A percentile compares a stretch with the other conserved stretches of the same genome.
phyloP scores from a whole-genome alignment of 2,888 invertebrate species.

The Drosophila macrospina region DNA sequence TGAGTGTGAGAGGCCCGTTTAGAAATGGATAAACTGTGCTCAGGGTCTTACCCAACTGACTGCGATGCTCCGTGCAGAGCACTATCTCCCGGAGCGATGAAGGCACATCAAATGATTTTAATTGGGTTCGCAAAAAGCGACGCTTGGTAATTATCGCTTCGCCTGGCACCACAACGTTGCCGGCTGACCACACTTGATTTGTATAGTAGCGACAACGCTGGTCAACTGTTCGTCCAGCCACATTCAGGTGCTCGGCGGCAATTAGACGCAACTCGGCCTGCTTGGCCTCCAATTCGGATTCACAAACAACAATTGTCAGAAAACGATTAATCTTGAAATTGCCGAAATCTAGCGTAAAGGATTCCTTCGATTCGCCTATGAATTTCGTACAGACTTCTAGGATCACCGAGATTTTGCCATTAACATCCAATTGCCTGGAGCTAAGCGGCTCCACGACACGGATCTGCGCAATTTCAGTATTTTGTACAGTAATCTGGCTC shows the following conservation, averaged over 20 bases:
- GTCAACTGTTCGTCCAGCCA: conserved; percentile 25
- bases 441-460: conserved; percentile 61
- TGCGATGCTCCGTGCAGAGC: conserved; percentile 84
- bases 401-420: conserved; percentile 28
- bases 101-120: conserved; percentile 86
- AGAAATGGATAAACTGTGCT: conserved; percentile 87
- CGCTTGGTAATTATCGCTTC: conserved; percentile 86
- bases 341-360: conserved; percentile 63
- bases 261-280: conserved; percentile 50
- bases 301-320: conserved; percentile 76
- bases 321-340: conserved; percentile 69
- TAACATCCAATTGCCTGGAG: conserved; percentile 12
- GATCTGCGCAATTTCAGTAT: conserved; percentile 57
- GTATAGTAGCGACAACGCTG: conserved; percentile 76
- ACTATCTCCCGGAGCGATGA: conserved; percentile 86
- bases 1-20: conserved; percentile 85
- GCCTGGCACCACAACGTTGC: conserved; percentile 86
- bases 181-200: conserved; percentile 76
- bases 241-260: conserved; percentile 38
- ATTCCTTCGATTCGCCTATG: conserved; percentile 73
- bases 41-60: conserved; percentile 85
- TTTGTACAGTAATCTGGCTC: conserved; percentile 35
- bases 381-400: conserved; percentile 69
- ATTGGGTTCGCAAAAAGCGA: conserved; percentile 87
- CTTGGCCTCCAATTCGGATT: conserved; percentile 53